Conservation (phyloP, 2,113 vertebrate genomes). For the Eleginops maclovinus region DNA sequence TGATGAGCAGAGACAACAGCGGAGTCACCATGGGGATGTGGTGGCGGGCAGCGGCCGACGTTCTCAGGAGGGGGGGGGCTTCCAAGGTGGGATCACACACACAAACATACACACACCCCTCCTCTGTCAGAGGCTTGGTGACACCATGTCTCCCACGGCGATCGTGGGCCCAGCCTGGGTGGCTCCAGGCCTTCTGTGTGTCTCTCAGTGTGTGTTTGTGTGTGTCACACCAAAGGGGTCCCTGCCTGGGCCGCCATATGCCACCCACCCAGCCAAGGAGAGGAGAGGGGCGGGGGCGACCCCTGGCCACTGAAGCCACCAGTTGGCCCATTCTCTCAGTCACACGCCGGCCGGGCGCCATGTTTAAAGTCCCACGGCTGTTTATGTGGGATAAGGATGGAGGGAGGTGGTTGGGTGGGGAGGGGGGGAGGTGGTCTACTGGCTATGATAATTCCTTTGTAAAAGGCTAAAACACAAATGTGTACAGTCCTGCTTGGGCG, state of each 20-base stretch:
- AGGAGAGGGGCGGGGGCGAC: slow-evolving; percentile 66
- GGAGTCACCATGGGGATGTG: slow-evolving; percentile 77
- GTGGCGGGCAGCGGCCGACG: slow-evolving; percentile 58
- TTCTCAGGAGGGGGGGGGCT: slow-evolving; percentile 69
- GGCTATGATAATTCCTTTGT: slow-evolving; percentile 35
- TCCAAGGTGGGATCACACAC: slow-evolving; percentile 74
- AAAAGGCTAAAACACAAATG: slow-evolving; percentile 31
- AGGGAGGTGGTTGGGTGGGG: slow-evolving; percentile 41
- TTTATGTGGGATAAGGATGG: slow-evolving; percentile 70
- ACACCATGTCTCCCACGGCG: slow-evolving; percentile 81
- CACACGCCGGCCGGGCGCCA: slow-evolving; percentile 80
- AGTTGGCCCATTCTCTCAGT: slow-evolving; percentile 82
- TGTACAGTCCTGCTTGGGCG: neutral
- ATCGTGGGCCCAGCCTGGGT: slow-evolving; percentile 82
- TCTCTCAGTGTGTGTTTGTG: slow-evolving; percentile 65
- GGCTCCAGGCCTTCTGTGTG: slow-evolving; percentile 81
- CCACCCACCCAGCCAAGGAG: slow-evolving; percentile 76
- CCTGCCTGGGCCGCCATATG: slow-evolving; percentile 82
- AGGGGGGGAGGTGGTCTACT: slow-evolving; percentile 30
- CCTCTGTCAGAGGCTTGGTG: slow-evolving; percentile 77
- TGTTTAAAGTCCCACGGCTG: slow-evolving; percentile 80
- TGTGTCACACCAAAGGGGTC: slow-evolving; percentile 75
- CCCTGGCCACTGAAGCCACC: slow-evolving; percentile 77
- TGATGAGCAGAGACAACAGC: slow-evolving; percentile 82
- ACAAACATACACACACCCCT: slow-evolving; percentile 71